Base-by-base conservation (phyloP, 2,797 vertebrate species). In the Philypnodon macrostomus region DNA sequence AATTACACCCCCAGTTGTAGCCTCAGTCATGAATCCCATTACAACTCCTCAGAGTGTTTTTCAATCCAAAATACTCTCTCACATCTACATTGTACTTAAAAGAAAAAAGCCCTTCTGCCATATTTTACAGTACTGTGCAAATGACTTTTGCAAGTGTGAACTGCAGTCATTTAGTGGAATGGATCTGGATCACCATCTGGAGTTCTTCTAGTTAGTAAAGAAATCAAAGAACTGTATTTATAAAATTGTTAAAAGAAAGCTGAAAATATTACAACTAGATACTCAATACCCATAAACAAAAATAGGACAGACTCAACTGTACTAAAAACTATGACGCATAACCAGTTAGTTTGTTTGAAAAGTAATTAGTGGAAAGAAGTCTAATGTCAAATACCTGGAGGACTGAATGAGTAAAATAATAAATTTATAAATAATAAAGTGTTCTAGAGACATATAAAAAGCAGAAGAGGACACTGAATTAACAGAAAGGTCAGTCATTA, bases 21-120 rank as follows among this genome's bases (percentile, higher is more conserved):
- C 54, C 53, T 31, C 47, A 36, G 50, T 53, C 61, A 59, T 69
- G 67, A 70, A 73, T 77, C 60, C 67, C 31, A 74, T 79, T 71
- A 64, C 53, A 67, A 68, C 59, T 53, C 47, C 36, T 52, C 33
- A 42, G 58, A 50, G 36, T 31, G 31, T 47, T 57, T 51, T 58
- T 59, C 2, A 50, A 47, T 41, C 13, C 7, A 40, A 59, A 38
- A 38, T 24, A 63, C 13, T 13, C 23, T 50, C 59, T 46, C 53
- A 23, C 16, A n/a, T 27, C 13, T 12, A 23, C 21, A 39, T 9
- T 37, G 42, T 47, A 34, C 59, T 61, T 33, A 19, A 67, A 58
- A 48, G 41, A 49, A 29, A 53, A 55, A 36, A 54, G 49, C 31
- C 19, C 15, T 18, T 27, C 15, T 9, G 42, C n/a, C 26, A 18